Conservation (phyloP, 2,113 vertebrate species). For the Leptodactylus fuscus region DNA sequence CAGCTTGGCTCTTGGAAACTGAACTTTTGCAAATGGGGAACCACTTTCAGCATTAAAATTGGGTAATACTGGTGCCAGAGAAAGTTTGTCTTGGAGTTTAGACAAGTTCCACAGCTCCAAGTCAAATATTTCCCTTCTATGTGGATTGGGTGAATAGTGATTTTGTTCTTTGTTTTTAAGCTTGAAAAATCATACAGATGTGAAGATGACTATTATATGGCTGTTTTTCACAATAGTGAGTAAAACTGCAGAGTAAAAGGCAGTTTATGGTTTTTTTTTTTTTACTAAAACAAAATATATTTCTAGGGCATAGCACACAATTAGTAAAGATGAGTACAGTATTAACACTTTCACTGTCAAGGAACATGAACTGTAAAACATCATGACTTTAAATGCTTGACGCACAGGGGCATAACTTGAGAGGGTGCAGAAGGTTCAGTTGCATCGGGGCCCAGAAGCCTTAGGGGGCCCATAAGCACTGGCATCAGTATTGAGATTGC, state of each 20-base stretch:
- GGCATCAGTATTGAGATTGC: no score
- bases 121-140: conserved; percentile 80
- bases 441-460: no score
- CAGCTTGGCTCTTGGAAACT: conserved; percentile 70
- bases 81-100: conserved; percentile 79
- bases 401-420: no score
- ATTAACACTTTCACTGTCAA: neutral
- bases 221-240: neutral
- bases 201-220: neutral
- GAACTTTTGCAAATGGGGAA: conserved; percentile 70
- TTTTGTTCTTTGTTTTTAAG: conserved; percentile 64
- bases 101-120: conserved; percentile 73
- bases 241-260: neutral
- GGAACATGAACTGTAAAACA: no score
- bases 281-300: no score
- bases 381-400: no score
- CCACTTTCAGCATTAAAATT: conserved; percentile 75
- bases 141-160: conserved; percentile 72
- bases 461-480: no score
- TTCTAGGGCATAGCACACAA: no score
- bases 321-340: no score
- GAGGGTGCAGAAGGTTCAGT: no score
- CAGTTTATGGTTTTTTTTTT: no score
- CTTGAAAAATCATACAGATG: neutral
- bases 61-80: conserved; percentile 69